Evolutionary conservation across 2,797 vertebrate genomes (phyloP), one percentile per base, ranked within the genome.

Genomic region (Gallinago stenura): DNA sequence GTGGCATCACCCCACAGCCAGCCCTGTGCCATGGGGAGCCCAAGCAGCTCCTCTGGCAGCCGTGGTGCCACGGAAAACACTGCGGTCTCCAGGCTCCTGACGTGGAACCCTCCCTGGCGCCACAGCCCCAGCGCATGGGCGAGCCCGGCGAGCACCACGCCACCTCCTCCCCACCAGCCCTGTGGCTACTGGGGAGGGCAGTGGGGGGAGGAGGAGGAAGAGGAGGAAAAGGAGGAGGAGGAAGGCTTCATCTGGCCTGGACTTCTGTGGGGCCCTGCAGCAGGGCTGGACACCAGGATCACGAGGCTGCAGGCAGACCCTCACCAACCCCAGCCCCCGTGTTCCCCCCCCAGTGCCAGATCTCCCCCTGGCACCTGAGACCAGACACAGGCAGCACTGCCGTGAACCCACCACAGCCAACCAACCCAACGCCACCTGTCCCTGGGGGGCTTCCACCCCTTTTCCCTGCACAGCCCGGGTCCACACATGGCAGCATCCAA

Each of bases 341-440:
- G 51, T 20, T 35, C 7, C 18, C 9, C 24, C 10, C 41, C 5
- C 61, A 58, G 77, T 0, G 0, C 31, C 1, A 0, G 66, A 25
- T 50, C 25, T 15, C 28, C 24, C 18, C 0, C 2, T 20, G 12
- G 37, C 39, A 62, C 26, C 37, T 9, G 3, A 21, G 61, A 31
- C 61, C 26, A 41, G 61, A 41, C 35, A 19, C 18, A 24, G 39
- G 0, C 1, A 0, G n/a, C 0, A 0, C 76, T 61, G 76, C 85
- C 9, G 1, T 6, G 21, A 19, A 25, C n/a, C 20, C 80, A 45
- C 61, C 28, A 53, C 1, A 0, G 86, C 48, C 71, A 54, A 26
- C n/a, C 37, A 62, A 7, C 25, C 41, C 58, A 22, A 12, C 0
- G 0, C 37, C 6, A 1, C 51, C 39, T 3, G 24, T 60, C 45